Base-by-base conservation (phyloP, 2,888 invertebrate genomes). In the Steinernema scapterisci region DNA sequence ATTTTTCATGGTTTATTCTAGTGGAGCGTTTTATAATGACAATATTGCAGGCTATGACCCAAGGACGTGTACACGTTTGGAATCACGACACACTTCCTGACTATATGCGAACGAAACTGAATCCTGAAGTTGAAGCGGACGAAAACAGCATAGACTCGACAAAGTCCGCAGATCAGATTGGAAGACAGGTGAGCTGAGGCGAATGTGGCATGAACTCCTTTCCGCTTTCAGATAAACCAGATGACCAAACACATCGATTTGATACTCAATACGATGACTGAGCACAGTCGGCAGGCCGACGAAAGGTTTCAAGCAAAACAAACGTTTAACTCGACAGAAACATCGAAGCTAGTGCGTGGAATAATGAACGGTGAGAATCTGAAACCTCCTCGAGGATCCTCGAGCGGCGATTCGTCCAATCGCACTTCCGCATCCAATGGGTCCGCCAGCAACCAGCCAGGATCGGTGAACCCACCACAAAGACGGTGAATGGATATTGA, bases 11-110 rank as follows among this genome's bases (percentile, higher is more conserved):
- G n/a, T n/a, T n/a, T n/a, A n/a, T n/a, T n/a, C n/a, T n/a, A n/a
- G n/a, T n/a, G n/a, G n/a, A n/a, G n/a, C n/a, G n/a, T n/a, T n/a
- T n/a, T n/a, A n/a, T n/a, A n/a, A n/a, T n/a, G n/a, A n/a, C n/a
- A n/a, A n/a, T n/a, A n/a, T 73, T 82, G 48, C 63, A 85, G 84
- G 75, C 76, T 72, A 56, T 77, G 48, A 83, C 84, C 3, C 79
- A 84, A 70, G 73, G 73, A 19, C 81, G 86, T 2, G 77, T 86
- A 27, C 72, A 74, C 16, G 80, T 79, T 6, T 86, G 83, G 81
- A 82, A 83, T 72, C 86, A 86, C 77, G 85, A 84, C 43, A 75
- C 84, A 23, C 84, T 84, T 0, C 86, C 85, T 0, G 82, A 82
- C 70, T 85, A 82, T 73, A 74, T 86, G 54, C 73, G 82, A 13